Conservation (phyloP, 2,113 vertebrate species). For the Atlantisia rogersi region DNA sequence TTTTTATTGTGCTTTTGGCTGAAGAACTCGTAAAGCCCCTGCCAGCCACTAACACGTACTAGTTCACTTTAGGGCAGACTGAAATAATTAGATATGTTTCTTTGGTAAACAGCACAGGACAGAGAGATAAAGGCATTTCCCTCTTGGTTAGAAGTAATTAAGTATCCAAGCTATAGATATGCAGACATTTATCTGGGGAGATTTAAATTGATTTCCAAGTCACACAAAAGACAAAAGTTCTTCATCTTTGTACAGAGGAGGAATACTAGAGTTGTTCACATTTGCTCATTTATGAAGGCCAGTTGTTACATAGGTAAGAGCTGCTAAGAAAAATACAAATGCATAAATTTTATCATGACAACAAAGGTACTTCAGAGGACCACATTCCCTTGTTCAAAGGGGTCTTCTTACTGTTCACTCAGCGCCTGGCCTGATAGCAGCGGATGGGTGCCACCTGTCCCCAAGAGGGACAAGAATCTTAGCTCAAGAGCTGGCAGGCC, state of each 20-base stretch:
- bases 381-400: neutral
- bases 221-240: slow-evolving; percentile 59
- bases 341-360: neutral
- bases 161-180: slow-evolving; percentile 68
- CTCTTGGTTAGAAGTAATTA: slow-evolving; percentile 73
- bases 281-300: neutral
- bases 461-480: too few species aligned
- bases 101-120: slow-evolving; percentile 55
- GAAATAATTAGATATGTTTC: slow-evolving; percentile 67
- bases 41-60: neutral
- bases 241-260: neutral
- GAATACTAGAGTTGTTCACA: neutral
- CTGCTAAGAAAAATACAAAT: neutral
- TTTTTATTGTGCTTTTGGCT: neutral
- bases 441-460: too few species aligned
- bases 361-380: neutral
- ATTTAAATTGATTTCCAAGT: slow-evolving; percentile 69
- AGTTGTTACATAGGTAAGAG: slow-evolving; percentile 8
- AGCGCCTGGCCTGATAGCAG: too few species aligned
- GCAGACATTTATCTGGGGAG: slow-evolving; percentile 37
- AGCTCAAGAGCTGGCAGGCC: too few species aligned
- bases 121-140: slow-evolving; percentile 50
- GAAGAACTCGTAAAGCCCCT: neutral
- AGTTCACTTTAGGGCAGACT: slow-evolving; percentile 3
- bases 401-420: neutral